Percentiles rank a stretch among this genome's conserved stretches.
Evolutionary conservation across 2,888 invertebrate species (phyloP).

Genomic region (Lepetodrilus schrolli): DNA sequence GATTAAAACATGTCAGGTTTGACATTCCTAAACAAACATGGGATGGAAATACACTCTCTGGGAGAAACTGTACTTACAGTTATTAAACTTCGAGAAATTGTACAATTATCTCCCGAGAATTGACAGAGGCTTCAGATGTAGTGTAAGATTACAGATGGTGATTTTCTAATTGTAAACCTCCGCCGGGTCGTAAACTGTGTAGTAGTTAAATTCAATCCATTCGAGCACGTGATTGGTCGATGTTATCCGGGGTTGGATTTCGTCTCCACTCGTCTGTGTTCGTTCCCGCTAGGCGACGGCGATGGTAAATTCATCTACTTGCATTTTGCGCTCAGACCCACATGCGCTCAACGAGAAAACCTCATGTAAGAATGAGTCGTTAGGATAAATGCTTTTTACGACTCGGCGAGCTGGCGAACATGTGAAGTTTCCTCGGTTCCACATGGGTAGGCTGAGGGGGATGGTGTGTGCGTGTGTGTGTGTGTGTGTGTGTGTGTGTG

Average conservation of each 20-base stretch:
- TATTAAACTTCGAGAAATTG: neutral
- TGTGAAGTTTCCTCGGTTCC: neutral
- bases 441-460: neutral
- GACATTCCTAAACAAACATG: constrained; percentile 2
- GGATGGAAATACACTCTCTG: neutral
- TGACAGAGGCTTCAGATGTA: neutral
- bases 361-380: neutral
- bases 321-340: neutral
- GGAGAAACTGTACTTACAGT: neutral
- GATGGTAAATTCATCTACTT: constrained; percentile 3
- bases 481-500: constrained; percentile 2
- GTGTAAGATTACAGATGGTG: neutral
- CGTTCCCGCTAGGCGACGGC: neutral
- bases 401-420: neutral
- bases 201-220: constrained; percentile 1
- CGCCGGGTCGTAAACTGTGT: constrained; percentile 22
- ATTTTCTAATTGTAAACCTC: constrained; percentile 9
- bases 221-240: constrained; percentile 1
- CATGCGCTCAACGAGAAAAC: neutral
- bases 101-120: neutral
- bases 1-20: constrained; percentile 10
- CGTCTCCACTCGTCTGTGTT: neutral
- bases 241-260: constrained; percentile 2
- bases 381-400: neutral
- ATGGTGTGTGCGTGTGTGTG: neutral